Percentiles rank a stretch among this genome's conserved stretches.
Evolutionary conservation across 2,113 vertebrate genomes (phyloP).

Genomic region (Seriola rivoliana): DNA sequence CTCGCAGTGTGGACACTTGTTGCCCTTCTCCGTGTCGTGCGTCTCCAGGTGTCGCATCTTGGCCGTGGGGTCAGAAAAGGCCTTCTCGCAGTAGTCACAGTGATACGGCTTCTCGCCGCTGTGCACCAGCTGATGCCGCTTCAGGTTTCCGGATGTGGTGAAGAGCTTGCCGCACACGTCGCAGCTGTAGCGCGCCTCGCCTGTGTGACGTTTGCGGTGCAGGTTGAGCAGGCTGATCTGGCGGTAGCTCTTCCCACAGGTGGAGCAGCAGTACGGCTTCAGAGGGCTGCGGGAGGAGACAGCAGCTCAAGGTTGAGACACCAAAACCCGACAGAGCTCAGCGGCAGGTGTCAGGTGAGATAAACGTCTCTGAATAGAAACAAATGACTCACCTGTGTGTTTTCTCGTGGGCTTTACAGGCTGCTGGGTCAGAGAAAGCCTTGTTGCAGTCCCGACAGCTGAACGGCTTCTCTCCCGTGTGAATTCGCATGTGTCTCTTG

Average conservation of each 20-base stretch:
- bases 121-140: slow-evolving; percentile 97
- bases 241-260: slow-evolving; percentile 97
- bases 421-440: slow-evolving; percentile 95
- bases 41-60: slow-evolving; percentile 99
- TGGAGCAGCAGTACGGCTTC: slow-evolving; percentile 94
- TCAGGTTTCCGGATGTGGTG: slow-evolving; percentile 97
- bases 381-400: slow-evolving; percentile 89
- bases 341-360: background rate
- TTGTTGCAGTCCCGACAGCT: slow-evolving; percentile 95
- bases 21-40: slow-evolving; percentile 95
- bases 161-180: slow-evolving; percentile 95
- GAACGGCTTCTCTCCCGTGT: slow-evolving; percentile 97
- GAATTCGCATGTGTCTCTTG: slow-evolving; percentile 97
- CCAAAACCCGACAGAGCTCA: background rate
- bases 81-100: slow-evolving; percentile 94
- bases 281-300: slow-evolving; percentile 85
- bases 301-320: background rate
- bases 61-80: slow-evolving; percentile 97
- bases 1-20: slow-evolving; percentile 97
- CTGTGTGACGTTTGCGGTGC: slow-evolving; percentile 97
- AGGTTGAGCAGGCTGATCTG: slow-evolving; percentile 97
- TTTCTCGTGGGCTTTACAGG: slow-evolving; percentile 98
- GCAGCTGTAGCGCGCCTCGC: slow-evolving; percentile 94
- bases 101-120: slow-evolving; percentile 97
- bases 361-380: background rate